Base-by-base conservation (phyloP, 2,888 invertebrate genomes). In the Atethmia centrago region DNA sequence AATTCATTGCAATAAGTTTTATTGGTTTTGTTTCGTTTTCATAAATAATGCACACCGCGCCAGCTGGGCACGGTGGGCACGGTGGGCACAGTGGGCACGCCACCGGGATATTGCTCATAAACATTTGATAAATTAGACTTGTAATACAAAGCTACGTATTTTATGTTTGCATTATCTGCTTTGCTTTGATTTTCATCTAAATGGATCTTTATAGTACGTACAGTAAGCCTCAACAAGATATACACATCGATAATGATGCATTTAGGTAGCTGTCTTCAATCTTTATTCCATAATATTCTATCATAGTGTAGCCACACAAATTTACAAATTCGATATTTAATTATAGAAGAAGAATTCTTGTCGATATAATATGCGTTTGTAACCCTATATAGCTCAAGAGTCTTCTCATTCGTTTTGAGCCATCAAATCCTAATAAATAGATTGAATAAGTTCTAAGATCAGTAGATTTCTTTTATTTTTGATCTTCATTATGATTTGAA, bases 21-120 rank as follows among this genome's bases (percentile, higher is more conserved):
- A 90, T 90, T 86, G 84, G 86, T 84, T 90, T 89, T 89, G 85
- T 89, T 89, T 87, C 73, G 78, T 85, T 86, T 89, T 85, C 84
- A 90, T 87, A 85, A 88, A 89, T 88, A 87, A 86, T 85, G 88
- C 89, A 84, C 79, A 79, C 63, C 66, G 71, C 67, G 74, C 84
- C 85, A 82, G 80, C 79, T 75, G 76, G 51, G 61, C 55, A 49
- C 69, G 58, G 8, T 75, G 76, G 51, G 61, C 55, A 49, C 69
- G 58, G 8, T 14, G 76, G 53, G 7, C 42, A 16, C 19, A 16
- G 28, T 28, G 49, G 19, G 28, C 25, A n/a, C 10, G 28, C 55
- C 45, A 19, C 56, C 36, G 42, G 25, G 72, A 71, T 74, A 80
- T 75, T 78, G 68, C 67, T 72, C 75, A n/a, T 49, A 83, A 74